phyloP scores from a whole-genome alignment of 2,888 invertebrate genomes.

The Tetranychus piercei region DNA sequence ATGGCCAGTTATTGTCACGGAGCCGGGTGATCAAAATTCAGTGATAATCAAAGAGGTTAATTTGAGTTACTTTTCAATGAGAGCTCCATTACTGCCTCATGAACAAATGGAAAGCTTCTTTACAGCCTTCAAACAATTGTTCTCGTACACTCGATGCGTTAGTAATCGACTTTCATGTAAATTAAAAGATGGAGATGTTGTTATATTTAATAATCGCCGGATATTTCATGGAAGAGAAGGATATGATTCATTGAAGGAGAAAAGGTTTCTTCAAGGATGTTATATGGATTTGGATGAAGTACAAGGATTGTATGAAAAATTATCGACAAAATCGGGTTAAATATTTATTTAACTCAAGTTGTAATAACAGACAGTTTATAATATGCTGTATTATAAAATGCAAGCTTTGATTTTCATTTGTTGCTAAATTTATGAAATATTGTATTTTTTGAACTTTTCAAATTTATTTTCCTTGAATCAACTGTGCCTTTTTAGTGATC shows the following conservation, averaged over 20 bases:
- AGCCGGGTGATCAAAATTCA: slow-evolving; percentile 24
- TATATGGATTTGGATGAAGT: slow-evolving; percentile 33
- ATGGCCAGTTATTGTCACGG: slow-evolving; percentile 30
- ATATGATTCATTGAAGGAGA: slow-evolving; percentile 30
- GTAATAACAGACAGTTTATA: too few species aligned
- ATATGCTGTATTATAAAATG: too few species aligned
- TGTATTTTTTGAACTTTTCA: too few species aligned
- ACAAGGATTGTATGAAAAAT: slow-evolving; percentile 29
- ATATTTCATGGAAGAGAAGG: slow-evolving; percentile 31
- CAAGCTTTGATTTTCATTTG: too few species aligned
- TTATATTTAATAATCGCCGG: slow-evolving; percentile 32
- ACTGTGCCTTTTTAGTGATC: too few species aligned
- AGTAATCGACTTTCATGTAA: slow-evolving; percentile 26
- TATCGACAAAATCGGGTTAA: neutral
- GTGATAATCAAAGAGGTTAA: slow-evolving; percentile 32
- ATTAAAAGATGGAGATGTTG: slow-evolving; percentile 32
- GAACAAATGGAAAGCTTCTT: slow-evolving; percentile 30
- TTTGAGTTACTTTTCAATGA: slow-evolving; percentile 32
- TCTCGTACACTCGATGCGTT: slow-evolving; percentile 1
- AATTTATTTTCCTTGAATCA: too few species aligned
- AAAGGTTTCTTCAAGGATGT: slow-evolving; percentile 31
- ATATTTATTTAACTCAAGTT: neutral
- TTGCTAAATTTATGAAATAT: too few species aligned
- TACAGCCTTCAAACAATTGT: slow-evolving; percentile 29
- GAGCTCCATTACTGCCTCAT: slow-evolving; percentile 31